Percentiles rank a stretch among this genome's conserved stretches.
These are phyloP conservation scores for Hippolais icterina DNA, from an alignment of 2,113 vertebrate genomes.

Conservation along the genomic window DNA sequence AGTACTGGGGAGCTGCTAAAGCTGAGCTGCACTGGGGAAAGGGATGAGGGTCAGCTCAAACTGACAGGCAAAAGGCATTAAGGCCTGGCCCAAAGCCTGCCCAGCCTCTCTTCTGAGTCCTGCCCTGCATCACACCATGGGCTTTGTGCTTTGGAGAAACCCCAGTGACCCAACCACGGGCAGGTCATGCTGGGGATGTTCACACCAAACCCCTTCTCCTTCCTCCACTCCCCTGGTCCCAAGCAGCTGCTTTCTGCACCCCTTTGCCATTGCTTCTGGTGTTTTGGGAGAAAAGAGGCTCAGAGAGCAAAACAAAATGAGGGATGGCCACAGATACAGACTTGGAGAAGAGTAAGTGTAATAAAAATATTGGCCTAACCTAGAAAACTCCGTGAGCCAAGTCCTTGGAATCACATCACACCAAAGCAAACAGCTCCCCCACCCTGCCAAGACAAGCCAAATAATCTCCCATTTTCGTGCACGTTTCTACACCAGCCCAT, in stretches of 20 bases:
- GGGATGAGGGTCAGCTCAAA: accelerated
- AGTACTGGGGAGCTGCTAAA: not conserved
- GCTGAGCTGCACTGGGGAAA: not conserved
- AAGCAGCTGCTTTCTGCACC: not conserved
- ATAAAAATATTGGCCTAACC: not conserved
- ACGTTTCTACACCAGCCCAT: accelerated
- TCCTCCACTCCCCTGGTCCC: not conserved
- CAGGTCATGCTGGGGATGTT: not conserved
- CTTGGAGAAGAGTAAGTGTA: not conserved
- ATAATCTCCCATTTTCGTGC: not conserved
- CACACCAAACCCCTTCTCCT: not conserved
- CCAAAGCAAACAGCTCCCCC: not conserved
- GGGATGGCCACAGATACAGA: not conserved
- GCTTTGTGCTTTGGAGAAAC: not conserved
- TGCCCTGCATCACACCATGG: not conserved
- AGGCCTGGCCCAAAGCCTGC: not conserved
- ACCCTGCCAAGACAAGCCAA: not conserved
- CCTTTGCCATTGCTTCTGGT: not conserved
- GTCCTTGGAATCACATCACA: not conserved
- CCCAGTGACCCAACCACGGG: accelerated
- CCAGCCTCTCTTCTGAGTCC: not conserved
- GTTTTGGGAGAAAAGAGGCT: not conserved
- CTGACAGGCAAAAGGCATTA: not conserved
- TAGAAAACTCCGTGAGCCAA: not conserved
- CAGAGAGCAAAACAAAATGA: not conserved